Conservation (phyloP, 2,888 invertebrate genomes). For the Leptinotarsa haldemani region DNA sequence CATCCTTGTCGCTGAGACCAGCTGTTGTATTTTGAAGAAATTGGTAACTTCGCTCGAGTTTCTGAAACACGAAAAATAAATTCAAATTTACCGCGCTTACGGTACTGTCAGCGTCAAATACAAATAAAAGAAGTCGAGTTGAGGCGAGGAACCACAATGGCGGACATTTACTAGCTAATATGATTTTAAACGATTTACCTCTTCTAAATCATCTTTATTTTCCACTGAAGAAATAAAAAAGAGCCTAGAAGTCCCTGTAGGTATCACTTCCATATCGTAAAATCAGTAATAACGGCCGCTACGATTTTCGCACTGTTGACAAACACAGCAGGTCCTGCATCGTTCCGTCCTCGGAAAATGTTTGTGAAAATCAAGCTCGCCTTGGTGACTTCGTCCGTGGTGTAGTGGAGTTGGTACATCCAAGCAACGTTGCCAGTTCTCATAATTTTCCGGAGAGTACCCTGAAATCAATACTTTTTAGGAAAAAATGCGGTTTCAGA, state of each 20-base stretch:
- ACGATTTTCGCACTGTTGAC: constrained; percentile 71
- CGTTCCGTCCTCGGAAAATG: constrained; percentile 69
- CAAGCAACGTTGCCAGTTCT: constrained; percentile 34
- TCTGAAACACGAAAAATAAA: constrained; percentile 73
- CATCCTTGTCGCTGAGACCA: constrained; percentile 92
- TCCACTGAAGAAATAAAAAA: constrained; percentile 86
- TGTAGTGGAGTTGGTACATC: constrained; percentile 42
- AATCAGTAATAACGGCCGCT: constrained; percentile 63
- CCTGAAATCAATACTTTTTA: constrained; percentile 34
- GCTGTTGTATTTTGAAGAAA: constrained; percentile 81
- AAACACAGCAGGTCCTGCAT: constrained; percentile 73
- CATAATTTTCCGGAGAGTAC: constrained; percentile 31
- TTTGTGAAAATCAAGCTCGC: constrained; percentile 67
- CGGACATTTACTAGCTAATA: constrained; percentile 65
- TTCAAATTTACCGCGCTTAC: constrained; percentile 59
- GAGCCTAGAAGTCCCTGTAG: constrained; percentile 74
- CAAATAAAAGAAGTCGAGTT: constrained; percentile 63
- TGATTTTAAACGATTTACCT: constrained; percentile 76
- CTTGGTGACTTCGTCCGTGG: constrained; percentile 51
- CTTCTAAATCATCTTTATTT: constrained; percentile 90
- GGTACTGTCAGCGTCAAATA: constrained; percentile 59
- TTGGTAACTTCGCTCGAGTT: constrained; percentile 87
- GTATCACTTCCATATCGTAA: constrained; percentile 59
- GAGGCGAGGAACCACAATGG: constrained; percentile 68
- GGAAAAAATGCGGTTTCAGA: constrained; percentile 3